Base-by-base conservation (phyloP, 2,797 vertebrate genomes). In the Sebastes iracundus region DNA sequence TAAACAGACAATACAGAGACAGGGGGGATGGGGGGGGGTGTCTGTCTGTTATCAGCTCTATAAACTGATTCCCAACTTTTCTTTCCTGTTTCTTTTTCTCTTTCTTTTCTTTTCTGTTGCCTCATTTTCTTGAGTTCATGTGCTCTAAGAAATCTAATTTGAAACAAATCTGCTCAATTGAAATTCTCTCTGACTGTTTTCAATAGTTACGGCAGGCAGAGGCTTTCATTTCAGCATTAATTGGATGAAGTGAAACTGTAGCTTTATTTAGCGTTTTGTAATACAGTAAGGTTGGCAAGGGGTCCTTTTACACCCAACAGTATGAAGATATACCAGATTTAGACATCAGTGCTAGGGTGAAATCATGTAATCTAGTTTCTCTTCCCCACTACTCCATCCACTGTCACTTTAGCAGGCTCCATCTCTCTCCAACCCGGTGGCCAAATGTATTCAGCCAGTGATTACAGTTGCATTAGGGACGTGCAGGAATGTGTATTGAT, bases 401-500 rank as follows among this genome's bases (percentile, higher is more conserved):
- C 84, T 93, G 94, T 94, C 94, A 95, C 91, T 93, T 94, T 94
- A 95, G 88, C 66, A 75, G 80, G 69, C 77, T 77, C 71, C n/a
- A 71, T 90, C 77, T 73, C 83, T 73, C 88, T 85, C 68, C n/a
- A 46, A 67, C 74, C 66, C 62, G 13, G 80, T 84, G 86, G 83
- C 80, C 90, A 93, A 88, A 94, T 95, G 93, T 92, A 92, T 94
- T 86, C 91, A 82, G 82, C 78, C 87, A 88, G 92, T 90, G 93
- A 95, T 95, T 95, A 95, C 92, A 89, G 91, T 56, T 94, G 90
- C 95, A 96, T 96, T 96, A 96, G 85, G 66, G 84, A 93, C 81
- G 83, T 90, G 59, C 85, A 94, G 94, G 94, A 96, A 96, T 95
- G 93, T 49, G 82, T 95, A 95, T 96, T 87, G 95, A 96, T 96